Conservation (phyloP, 2,797 vertebrate species). For the Xiphorhynchus erythropygius region DNA sequence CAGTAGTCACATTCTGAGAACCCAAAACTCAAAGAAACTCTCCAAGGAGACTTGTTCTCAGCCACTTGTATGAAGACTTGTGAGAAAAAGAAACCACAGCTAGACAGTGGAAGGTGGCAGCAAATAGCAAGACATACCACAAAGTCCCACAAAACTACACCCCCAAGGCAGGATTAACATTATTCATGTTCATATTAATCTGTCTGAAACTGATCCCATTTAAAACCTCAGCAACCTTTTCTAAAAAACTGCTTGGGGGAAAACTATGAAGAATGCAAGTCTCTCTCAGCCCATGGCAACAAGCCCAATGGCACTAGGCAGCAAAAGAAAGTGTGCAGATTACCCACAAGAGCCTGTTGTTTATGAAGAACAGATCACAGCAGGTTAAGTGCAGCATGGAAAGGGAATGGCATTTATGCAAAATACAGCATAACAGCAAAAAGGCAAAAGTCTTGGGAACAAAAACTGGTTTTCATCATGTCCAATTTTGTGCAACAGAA, state of each 20-base stretch:
- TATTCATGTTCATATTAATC: conserved; percentile 25
- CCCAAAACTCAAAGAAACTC: neutral
- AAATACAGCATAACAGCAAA: conserved; percentile 40
- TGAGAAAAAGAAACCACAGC: neutral
- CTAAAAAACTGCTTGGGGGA: conserved; percentile 25
- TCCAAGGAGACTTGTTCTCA: neutral
- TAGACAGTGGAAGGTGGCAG: neutral
- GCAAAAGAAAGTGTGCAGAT: conserved; percentile 56
- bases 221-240: conserved; percentile 37
- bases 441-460: conserved; percentile 1
- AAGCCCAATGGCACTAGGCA: conserved; percentile 44
- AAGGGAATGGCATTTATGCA: conserved; percentile 59
- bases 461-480: neutral
- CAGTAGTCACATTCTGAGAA: neutral
- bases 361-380: conserved; percentile 67
- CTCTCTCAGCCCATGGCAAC: conserved; percentile 59
- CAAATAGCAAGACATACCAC: neutral
- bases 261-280: conserved; percentile 50
- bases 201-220: conserved; percentile 16
- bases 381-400: conserved; percentile 58
- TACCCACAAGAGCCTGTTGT: conserved; percentile 48
- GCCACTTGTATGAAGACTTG: neutral
- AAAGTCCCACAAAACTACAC: neutral
- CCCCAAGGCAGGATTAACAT: conserved; percentile 9
- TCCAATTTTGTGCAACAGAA: neutral